Base-by-base conservation (phyloP, 2,888 invertebrate genomes). In the Tuta absoluta region DNA sequence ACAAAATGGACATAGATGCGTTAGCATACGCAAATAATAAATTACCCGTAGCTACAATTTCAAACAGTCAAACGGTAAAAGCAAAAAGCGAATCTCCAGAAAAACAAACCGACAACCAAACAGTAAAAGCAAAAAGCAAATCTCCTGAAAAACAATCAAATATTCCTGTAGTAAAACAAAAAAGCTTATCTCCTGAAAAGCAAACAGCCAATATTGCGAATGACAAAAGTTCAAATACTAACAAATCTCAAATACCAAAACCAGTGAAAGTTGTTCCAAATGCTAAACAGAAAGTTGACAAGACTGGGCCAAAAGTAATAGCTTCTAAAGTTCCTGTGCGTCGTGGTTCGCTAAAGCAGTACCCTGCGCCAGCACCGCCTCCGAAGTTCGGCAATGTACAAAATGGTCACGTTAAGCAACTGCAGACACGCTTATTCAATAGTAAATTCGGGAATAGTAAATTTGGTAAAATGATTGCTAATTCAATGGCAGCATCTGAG, bases 301-400 rank as follows among this genome's bases (percentile, higher is more conserved):
- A 87, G 78, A 76, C 75, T 58, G 67, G 78, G 38, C 77, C 86
- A 17, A 91, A 89, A 78, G 69, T 86, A 37, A 74, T 86, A 37
- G 75, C 79, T 24, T 90, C 92, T 12, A 92, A 90, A 75, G 87
- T 90, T 5, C 91, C 92, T 5, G 72, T 90, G 48, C 84, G 92
- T 62, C 82, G 84, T 66, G 75, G 79, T 63, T 89, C 90, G 28
- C 61, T 84, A 41, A 91, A 91, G 70, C 87, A 87, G 68, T 82
- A 87, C 68, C 85, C 86, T 63, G 87, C 89, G 3, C 91, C 91
- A 3, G 79, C 84, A n/a, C 91, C 84, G 17, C 91, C 91, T 24
- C 89, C 89, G n/a, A 91, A 89, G 79, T 92, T 92, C 70, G 87
- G 89, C 28, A 87, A 86, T 69, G 79, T 92, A 66, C 89, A 87